Evolutionary conservation across 2,888 invertebrate species (phyloP), one percentile per base, ranked within the genome.

Genomic region (Dichetophora obliterata): DNA sequence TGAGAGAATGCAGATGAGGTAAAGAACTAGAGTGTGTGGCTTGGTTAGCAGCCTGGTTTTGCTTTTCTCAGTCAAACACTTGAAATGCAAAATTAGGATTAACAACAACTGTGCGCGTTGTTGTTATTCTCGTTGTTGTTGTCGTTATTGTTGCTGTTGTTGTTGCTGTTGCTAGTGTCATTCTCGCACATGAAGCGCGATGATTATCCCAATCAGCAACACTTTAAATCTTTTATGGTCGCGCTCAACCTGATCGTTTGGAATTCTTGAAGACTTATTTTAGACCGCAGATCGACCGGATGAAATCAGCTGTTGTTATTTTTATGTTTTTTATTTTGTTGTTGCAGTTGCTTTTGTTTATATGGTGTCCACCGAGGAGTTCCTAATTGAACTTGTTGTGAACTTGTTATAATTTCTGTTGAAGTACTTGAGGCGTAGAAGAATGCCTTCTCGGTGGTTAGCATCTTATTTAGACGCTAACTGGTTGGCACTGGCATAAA

Each of bases 131-230:
- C 22, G 37, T 61, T 61, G 31, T 61, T 27, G 22, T 61, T 34
- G 34, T 69, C 14, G 24, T 68, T 22, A 5, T 37, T 24, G 27
- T 48, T 19, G 48, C 19, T 27, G 34, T 69, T 22, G 24, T 68
- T 22, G 16, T 37, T 24, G 27, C 59, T 19, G 48, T 37, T 27
- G 19, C 6, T 50, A 22, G 22, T 24, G 48, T 27, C 68, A 24
- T 19, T 59, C 22, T 61, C 48, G 72, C 43, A 59, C 48, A 48
- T 72, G 72, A 72, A 72, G 59, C 48, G 43, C 59, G 61, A 48
- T 61, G 72, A 72, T 61, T 72, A 72, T 61, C 83, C 82, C 84
- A 85, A 85, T 85, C 85, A 85, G 82, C 85, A 85, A 85, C 85
- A 84, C 85, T 85, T 85, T 85, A 85, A 72, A 75, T 78, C 75